phyloP scores from a whole-genome alignment of 2,888 invertebrate genomes.

The Microctonus hyperodae region DNA sequence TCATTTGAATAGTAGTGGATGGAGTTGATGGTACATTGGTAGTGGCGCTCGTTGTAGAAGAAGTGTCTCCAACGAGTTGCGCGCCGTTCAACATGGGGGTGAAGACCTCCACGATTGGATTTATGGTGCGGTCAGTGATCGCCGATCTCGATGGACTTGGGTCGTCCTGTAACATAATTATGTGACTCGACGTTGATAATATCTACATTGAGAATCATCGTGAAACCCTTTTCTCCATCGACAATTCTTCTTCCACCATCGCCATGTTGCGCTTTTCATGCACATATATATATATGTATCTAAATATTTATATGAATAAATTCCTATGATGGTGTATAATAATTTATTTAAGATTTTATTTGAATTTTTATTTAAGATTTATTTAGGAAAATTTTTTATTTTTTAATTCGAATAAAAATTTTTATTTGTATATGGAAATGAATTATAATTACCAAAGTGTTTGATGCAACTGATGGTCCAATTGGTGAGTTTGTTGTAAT shows the following conservation, averaged over 20 bases:
- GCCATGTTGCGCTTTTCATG: too few relatives aligned
- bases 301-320: not conserved
- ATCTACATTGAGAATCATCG: slow-evolving; percentile 42
- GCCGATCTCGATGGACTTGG: slow-evolving; percentile 42
- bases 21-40: slow-evolving; percentile 42
- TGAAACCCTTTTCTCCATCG: slow-evolving; percentile 20
- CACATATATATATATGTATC: too few relatives aligned
- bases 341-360: not conserved
- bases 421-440: not conserved
- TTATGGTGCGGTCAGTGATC: slow-evolving; percentile 46
- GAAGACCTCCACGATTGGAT: slow-evolving; percentile 53
- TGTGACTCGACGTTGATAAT: slow-evolving; percentile 37
- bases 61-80: slow-evolving; percentile 33
- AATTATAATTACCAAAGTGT: slow-evolving; percentile 49
- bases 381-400: not conserved
- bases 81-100: slow-evolving; percentile 44
- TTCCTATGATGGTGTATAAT: not conserved
- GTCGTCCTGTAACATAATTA: slow-evolving; percentile 51
- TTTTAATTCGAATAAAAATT: not conserved
- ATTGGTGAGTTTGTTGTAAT: slow-evolving; percentile 55
- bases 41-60: slow-evolving; percentile 36
- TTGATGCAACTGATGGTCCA: slow-evolving; percentile 57
- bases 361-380: not conserved
- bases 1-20: slow-evolving; percentile 40
- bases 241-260: not conserved